These are phyloP conservation scores for Drosophila guanche DNA, from an alignment of 1,140 invertebrate genomes.

Conservation along the genomic window DNA sequence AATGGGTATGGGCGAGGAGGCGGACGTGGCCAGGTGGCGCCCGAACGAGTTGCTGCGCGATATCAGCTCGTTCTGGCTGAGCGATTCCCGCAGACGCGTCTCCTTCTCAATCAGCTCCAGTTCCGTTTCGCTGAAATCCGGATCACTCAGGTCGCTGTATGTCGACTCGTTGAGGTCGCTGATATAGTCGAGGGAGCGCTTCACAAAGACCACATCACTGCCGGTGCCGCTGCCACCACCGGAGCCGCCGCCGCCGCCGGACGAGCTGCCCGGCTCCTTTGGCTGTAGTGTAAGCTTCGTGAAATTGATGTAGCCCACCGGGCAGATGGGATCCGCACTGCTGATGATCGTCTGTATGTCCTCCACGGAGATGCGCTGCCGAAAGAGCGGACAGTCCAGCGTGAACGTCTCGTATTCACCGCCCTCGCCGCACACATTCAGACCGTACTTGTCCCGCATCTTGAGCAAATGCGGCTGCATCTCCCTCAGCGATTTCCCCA, in stretches of 20 bases:
- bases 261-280: constrained; percentile 78
- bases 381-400: constrained; percentile 97
- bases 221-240: background rate
- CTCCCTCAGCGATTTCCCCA: constrained; percentile 93
- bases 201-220: constrained; percentile 83
- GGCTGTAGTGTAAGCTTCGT: constrained; percentile 90
- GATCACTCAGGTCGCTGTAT: constrained; percentile 86
- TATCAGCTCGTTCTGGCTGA: constrained; percentile 78
- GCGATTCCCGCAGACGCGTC: constrained; percentile 74
- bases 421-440: constrained; percentile 99
- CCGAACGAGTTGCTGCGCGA: constrained; percentile 83
- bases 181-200: constrained; percentile 85
- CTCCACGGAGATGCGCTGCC: constrained; percentile 94
- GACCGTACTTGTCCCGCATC: constrained; percentile 96
- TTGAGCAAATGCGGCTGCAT: constrained; percentile 93
- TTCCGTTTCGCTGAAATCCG: constrained; percentile 86
- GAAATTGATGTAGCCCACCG: constrained; percentile 96
- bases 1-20: constrained; percentile 82
- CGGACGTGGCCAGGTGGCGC: constrained; percentile 71
- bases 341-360: constrained; percentile 94
- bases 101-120: constrained; percentile 86
- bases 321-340: constrained; percentile 95
- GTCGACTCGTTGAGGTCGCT: constrained; percentile 86
- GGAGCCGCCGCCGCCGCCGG: constrained; percentile 2
- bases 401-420: constrained; percentile 99